Conservation (phyloP, 2,797 vertebrate genomes). For the Platyrinchus mystaceus region DNA sequence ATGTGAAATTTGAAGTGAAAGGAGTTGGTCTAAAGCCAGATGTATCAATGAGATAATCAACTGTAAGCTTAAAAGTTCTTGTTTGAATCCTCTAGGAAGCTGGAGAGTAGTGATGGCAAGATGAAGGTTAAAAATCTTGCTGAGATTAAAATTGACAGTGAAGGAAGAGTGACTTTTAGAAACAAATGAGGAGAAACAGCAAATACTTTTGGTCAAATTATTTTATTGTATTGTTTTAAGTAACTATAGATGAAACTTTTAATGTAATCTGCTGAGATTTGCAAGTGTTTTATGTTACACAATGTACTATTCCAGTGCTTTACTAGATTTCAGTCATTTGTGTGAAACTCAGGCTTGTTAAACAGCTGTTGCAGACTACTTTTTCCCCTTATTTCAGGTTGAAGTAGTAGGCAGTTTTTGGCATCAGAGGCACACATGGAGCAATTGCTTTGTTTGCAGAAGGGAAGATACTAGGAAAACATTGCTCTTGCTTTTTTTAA, state of each 20-base stretch:
- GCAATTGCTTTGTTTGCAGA: not conserved
- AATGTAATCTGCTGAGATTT: not conserved
- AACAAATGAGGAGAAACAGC: not conserved
- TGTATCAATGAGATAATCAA: not conserved
- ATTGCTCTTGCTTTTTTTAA: not conserved
- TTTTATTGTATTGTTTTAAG: not conserved
- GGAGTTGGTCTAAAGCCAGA: not conserved
- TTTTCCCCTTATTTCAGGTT: not conserved
- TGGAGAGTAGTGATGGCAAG: not conserved
- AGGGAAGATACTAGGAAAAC: not conserved
- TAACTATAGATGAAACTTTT: not conserved
- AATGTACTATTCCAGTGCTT: not conserved
- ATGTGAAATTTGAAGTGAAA: not conserved
- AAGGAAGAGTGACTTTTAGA: not conserved
- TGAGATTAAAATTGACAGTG: not conserved
- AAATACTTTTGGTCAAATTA: not conserved
- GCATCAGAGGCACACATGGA: not conserved
- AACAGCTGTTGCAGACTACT: not conserved
- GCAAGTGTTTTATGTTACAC: not conserved
- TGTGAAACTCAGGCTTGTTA: not conserved
- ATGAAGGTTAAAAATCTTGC: not conserved
- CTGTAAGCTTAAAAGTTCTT: not conserved
- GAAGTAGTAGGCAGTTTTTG: not conserved
- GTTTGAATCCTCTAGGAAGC: not conserved
- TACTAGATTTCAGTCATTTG: not conserved